Conservation (phyloP, 2,113 vertebrate species). For the Salminus brasiliensis region DNA sequence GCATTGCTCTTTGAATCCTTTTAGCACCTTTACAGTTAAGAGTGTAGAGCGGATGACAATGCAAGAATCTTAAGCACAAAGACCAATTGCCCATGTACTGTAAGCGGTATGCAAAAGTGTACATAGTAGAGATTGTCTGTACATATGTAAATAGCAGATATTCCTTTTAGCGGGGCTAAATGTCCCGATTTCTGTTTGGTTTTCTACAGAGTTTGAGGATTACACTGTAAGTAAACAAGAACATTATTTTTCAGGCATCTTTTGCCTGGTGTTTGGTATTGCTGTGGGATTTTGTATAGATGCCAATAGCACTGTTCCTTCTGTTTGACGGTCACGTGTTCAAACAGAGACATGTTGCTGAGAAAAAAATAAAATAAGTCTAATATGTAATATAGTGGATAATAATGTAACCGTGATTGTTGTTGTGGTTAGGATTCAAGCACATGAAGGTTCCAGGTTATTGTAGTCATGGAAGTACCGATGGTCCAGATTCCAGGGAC, state of each 20-base stretch:
- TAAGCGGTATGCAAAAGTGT: slow-evolving; percentile 62
- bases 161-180: slow-evolving; percentile 68
- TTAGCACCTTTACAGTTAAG: too few species aligned
- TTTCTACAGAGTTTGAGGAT: slow-evolving; percentile 37
- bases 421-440: slow-evolving; percentile 51
- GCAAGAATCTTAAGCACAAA: slow-evolving; percentile 73
- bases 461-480: slow-evolving; percentile 16
- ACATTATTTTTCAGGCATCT: slow-evolving; percentile 27
- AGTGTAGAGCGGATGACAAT: slow-evolving; percentile 62
- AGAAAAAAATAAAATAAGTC: not conserved
- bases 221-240: slow-evolving; percentile 40
- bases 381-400: slow-evolving; percentile 27
- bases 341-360: slow-evolving; percentile 17
- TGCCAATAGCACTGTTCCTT: slow-evolving; percentile 17
- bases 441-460: slow-evolving; percentile 53
- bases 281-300: slow-evolving; percentile 43
- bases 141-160: slow-evolving; percentile 68
- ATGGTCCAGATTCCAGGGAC: slow-evolving; percentile 33
- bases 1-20: too few species aligned
- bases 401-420: slow-evolving; percentile 3
- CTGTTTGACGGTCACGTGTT: not conserved
- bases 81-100: slow-evolving; percentile 60
- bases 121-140: slow-evolving; percentile 69
- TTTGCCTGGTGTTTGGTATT: slow-evolving; percentile 20
- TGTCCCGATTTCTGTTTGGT: slow-evolving; percentile 48